Percentiles rank a stretch among this genome's conserved stretches.
These are phyloP conservation scores for Hippocampus mohnikei DNA, from an alignment of 2,113 vertebrate species.

Conservation along the genomic window DNA sequence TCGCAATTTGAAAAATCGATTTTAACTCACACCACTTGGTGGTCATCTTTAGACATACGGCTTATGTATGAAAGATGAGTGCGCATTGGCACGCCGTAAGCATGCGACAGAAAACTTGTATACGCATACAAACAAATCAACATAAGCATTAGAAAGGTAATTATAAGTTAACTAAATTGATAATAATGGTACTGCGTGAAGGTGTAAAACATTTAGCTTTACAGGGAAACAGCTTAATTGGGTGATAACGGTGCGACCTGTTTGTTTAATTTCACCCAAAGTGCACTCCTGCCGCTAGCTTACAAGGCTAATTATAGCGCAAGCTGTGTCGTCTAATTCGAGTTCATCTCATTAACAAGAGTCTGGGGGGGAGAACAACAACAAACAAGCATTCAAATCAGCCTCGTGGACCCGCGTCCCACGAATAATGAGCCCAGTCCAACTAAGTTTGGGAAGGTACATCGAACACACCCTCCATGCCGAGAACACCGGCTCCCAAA, in stretches of 20 bases:
- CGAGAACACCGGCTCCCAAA: neutral
- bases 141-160: neutral
- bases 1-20: neutral
- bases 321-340: neutral
- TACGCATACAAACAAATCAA: neutral
- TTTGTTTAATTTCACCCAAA: neutral
- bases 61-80: neutral
- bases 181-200: neutral
- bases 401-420: neutral
- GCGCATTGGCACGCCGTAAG: conserved; percentile 13
- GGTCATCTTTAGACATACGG: neutral
- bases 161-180: neutral
- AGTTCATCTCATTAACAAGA: conserved; percentile 8
- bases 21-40: neutral
- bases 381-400: neutral
- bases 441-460: conserved; percentile 28
- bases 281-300: neutral
- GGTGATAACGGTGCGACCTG: neutral
- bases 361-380: no score
- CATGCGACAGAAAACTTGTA: conserved; percentile 12
- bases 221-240: neutral
- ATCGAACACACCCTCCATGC: conserved; percentile 11
- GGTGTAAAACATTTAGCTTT: neutral
- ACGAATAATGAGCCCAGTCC: neutral
- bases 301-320: neutral